These are phyloP conservation scores for Paramormyrops kingsleyae DNA, from an alignment of 2,113 vertebrate genomes.

Conservation along the genomic window DNA sequence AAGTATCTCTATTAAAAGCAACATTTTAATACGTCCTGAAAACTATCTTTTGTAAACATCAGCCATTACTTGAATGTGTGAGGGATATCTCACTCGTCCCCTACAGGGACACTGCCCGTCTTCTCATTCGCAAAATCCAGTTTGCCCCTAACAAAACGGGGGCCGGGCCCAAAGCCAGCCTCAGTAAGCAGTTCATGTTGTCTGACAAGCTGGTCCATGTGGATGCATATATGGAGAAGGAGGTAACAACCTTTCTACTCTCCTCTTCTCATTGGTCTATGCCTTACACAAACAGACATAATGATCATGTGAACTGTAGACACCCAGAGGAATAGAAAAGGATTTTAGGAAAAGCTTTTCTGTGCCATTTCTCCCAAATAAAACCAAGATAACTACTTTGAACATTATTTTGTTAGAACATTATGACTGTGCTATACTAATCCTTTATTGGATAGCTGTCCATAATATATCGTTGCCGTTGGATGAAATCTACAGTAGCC, in stretches of 20 bases:
- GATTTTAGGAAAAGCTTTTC: not conserved
- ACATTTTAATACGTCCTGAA: not conserved
- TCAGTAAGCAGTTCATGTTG: slow-evolving; percentile 82
- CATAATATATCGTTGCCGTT: not conserved
- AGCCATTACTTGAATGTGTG: too few relatives aligned
- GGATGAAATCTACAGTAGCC: not conserved
- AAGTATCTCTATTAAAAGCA: not conserved
- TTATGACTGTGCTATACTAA: not conserved
- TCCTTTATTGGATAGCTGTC: not conserved
- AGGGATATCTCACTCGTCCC: not conserved
- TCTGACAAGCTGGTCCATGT: slow-evolving; percentile 81
- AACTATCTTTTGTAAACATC: not conserved
- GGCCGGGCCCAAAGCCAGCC: slow-evolving; percentile 60
- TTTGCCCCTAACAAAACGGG: slow-evolving; percentile 61
- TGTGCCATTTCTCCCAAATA: not conserved
- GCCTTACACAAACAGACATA: not conserved
- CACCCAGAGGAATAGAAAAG: not conserved
- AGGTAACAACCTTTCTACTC: slow-evolving; percentile 52
- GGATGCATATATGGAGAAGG: slow-evolving; percentile 72
- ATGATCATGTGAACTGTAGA: not conserved
- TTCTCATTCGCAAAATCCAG: slow-evolving; percentile 83
- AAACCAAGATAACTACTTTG: not conserved
- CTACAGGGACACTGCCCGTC: slow-evolving; percentile 72
- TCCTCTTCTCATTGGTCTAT: not conserved
- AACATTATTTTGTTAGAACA: not conserved